phyloP scores from a whole-genome alignment of 2,888 invertebrate species.

The Gerris lacustris region DNA sequence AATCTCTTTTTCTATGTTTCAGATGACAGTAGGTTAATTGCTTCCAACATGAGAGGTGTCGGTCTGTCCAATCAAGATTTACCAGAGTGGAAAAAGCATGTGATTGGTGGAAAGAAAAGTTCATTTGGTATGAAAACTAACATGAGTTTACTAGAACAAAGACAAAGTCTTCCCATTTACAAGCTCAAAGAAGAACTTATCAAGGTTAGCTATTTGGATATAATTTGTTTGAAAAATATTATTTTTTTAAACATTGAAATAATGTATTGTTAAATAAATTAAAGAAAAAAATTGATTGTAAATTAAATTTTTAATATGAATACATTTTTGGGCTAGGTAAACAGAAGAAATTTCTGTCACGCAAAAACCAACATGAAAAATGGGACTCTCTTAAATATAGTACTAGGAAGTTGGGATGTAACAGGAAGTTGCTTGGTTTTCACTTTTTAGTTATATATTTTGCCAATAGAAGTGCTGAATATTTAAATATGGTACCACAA shows the following conservation, averaged over 20 bases:
- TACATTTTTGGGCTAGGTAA: neutral
- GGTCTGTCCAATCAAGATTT: conserved; percentile 77
- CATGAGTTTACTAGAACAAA: conserved; percentile 82
- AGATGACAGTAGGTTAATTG: conserved; percentile 55
- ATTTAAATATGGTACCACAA: no score
- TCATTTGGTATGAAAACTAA: conserved; percentile 97
- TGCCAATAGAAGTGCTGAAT: no score
- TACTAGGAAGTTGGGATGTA: no score
- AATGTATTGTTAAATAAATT: neutral
- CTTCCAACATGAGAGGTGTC: conserved; percentile 71
- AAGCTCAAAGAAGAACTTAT: conserved; percentile 87
- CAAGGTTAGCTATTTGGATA: conserved; percentile 46
- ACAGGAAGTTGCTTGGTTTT: no score
- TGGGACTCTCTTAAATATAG: no score
- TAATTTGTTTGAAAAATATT: neutral
- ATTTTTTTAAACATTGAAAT: neutral
- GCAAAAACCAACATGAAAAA: no score
- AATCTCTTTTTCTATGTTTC: conserved; percentile 20
- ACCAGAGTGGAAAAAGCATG: conserved; percentile 99
- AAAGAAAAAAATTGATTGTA: neutral
- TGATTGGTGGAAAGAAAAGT: conserved; percentile 93
- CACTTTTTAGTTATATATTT: no score
- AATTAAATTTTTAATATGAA: conserved; percentile 8
- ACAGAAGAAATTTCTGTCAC: neutral
- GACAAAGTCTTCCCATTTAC: conserved; percentile 91